Percentiles rank a stretch among this genome's conserved stretches.
phyloP scores from a whole-genome alignment of 2,113 vertebrate species.

The Alosa alosa region DNA sequence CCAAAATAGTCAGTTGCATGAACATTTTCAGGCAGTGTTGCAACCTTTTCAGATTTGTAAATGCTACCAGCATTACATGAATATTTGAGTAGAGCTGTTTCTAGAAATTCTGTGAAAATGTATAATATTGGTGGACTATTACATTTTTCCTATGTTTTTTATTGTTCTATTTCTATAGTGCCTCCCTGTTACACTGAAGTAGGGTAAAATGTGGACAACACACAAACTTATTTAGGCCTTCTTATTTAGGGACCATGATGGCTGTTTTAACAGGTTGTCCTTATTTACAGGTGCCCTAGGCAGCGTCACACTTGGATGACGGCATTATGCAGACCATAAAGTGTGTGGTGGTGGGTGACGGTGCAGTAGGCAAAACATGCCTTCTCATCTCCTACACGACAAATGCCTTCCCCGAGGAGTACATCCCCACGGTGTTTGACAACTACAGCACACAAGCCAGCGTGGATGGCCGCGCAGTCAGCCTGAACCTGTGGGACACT shows the following conservation, averaged over 20 bases:
- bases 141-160: background rate
- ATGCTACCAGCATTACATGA: background rate
- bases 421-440: slow-evolving; percentile 81
- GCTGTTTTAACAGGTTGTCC: background rate
- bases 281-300: slow-evolving; percentile 34
- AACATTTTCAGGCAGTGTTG: background rate
- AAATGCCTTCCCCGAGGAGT: slow-evolving; percentile 81
- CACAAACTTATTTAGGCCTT: background rate
- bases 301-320: slow-evolving; percentile 41
- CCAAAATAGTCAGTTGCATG: background rate
- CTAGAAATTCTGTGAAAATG: background rate
- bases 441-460: slow-evolving; percentile 81
- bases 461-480: slow-evolving; percentile 76
- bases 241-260: background rate
- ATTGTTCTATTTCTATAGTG: background rate
- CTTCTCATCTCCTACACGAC: slow-evolving; percentile 82
- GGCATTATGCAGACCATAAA: slow-evolving; percentile 80
- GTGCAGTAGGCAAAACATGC: slow-evolving; percentile 81
- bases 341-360: slow-evolving; percentile 81
- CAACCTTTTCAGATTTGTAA: background rate
- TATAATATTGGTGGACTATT: background rate
- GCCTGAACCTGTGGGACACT: slow-evolving; percentile 82
- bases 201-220: background rate
- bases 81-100: background rate
- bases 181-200: background rate